Percentiles rank a stretch among this genome's conserved stretches.
phyloP scores from a whole-genome alignment of 2,113 vertebrate genomes.

The Cygnus atratus region DNA sequence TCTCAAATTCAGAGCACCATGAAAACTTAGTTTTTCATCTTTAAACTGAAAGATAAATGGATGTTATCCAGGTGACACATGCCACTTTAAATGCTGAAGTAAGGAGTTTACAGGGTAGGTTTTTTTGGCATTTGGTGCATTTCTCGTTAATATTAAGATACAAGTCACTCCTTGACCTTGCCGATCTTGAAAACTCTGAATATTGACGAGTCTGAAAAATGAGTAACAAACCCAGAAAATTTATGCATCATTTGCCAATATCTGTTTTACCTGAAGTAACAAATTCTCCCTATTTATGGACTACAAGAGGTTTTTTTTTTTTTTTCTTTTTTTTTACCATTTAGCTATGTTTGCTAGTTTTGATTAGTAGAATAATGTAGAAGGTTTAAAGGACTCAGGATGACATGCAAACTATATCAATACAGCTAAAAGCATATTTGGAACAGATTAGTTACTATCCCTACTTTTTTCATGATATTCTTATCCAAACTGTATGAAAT shows the following conservation, averaged over 20 bases:
- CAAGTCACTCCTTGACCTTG: background rate
- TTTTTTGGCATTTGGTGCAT: background rate
- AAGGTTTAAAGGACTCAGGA: background rate
- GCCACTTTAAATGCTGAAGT: background rate
- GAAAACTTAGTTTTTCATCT: slow-evolving; percentile 33
- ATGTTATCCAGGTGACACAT: background rate
- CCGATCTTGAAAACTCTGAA: background rate
- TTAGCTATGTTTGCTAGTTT: background rate
- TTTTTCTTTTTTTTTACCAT: background rate
- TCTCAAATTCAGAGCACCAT: slow-evolving; percentile 16
- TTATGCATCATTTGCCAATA: background rate
- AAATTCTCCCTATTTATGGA: background rate
- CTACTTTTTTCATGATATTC: background rate
- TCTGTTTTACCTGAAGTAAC: background rate
- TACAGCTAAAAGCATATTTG: background rate
- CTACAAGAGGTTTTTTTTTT: background rate
- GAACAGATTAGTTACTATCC: background rate
- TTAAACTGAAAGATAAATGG: slow-evolving; percentile 39
- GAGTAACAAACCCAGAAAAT: background rate
- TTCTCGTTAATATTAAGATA: background rate
- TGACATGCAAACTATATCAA: background rate
- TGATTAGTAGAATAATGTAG: background rate
- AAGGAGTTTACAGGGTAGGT: background rate
- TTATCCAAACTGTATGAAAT: background rate
- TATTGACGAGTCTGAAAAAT: background rate